A percentile compares a stretch with the other conserved stretches of the same genome.
phyloP scores from a whole-genome alignment of 2,113 vertebrate species.

The Pterocles burchelli region DNA sequence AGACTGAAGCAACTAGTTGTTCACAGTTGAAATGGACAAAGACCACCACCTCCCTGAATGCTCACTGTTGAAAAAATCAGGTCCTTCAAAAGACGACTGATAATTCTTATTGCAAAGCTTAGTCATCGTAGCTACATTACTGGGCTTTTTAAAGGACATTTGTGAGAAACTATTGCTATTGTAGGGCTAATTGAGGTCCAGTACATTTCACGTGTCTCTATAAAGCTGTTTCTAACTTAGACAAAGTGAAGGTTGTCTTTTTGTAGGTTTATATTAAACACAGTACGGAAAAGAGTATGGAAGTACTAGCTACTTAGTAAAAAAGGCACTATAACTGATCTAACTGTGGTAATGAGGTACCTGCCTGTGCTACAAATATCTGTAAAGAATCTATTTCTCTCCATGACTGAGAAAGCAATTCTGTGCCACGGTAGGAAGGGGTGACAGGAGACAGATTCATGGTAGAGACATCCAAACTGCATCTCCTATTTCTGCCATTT shows the following conservation, averaged over 20 bases:
- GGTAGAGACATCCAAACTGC: neutral
- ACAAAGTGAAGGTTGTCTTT: neutral
- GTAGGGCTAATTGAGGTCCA: neutral
- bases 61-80: neutral
- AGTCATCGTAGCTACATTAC: neutral
- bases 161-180: slow-evolving; percentile 38
- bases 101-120: slow-evolving; percentile 36
- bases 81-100: neutral
- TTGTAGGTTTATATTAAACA: neutral
- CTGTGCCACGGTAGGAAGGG: neutral
- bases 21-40: neutral
- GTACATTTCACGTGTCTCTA: neutral
- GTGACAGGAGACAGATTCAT: neutral
- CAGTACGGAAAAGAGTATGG: neutral
- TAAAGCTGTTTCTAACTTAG: neutral
- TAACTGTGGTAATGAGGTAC: neutral
- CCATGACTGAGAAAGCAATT: neutral
- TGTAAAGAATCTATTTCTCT: neutral
- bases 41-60: neutral
- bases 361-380: neutral
- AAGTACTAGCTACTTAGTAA: neutral
- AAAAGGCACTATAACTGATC: slow-evolving; percentile 30
- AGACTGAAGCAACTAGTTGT: neutral
- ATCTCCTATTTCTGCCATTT: neutral
- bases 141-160: neutral